Base-by-base conservation (phyloP, 1,140 invertebrate genomes). In the Drosophila pachea region DNA sequence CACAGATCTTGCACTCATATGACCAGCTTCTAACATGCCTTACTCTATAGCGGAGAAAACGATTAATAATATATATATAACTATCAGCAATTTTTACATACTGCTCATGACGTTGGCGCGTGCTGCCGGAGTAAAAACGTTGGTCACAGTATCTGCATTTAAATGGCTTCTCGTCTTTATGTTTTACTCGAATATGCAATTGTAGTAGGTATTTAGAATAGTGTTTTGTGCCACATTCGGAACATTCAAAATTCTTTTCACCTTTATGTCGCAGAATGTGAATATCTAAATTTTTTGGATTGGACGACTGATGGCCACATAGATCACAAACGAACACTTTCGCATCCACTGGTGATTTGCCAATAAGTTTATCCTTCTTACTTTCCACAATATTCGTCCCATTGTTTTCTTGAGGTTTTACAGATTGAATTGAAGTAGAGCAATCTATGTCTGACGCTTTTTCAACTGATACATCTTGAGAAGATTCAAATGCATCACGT, bases 131-230 rank as follows among this genome's bases (percentile, higher is more conserved):
- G 11, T 55, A 61, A 14, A 71, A 71, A 0, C 55, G 36, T 12
- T 67, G 48, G 0, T 31, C 64, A 50, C 68, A 71, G 35, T 38
- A 71, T 49, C 33, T 67, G 32, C 68, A 71, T 0, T n/a, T 32
- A 55, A 61, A 71, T 2, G 68, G 68, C 50, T 35, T 71, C n/a
- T 71, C 68, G 9, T 63, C 68, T 50, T 61, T 31, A 32, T 71
- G 68, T 8, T 55, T 67, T 8, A 71, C 64, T 0, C 68, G 68
- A 29, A 67, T 35, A 42, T 71, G 68, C 36, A 71, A 36, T 36
- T 61, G 8, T 55, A 67, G 16, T 12, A 71, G 8, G 8, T 67
- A 61, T 38, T 65, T 42, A 2, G 55, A 52, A 11, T 67, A 67
- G 11, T 61, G 54, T n/a, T 43, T 67, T 7, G 32, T 7, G 22